Evolutionary conservation across 2,888 invertebrate genomes (phyloP).

Genomic region (Ectemnius cavifrons): DNA sequence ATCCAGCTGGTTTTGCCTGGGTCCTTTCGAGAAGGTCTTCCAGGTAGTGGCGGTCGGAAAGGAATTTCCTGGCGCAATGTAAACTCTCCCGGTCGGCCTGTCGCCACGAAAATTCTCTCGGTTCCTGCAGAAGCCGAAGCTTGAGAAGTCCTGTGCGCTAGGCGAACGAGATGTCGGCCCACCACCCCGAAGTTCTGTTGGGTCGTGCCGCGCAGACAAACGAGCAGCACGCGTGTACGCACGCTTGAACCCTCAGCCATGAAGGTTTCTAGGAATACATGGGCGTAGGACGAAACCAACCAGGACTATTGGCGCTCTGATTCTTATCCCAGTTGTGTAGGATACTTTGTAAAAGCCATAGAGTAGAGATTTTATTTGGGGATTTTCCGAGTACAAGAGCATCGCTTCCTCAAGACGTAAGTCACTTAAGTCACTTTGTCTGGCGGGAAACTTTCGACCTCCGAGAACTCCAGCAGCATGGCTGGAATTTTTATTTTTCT

Average conservation of each 20-base stretch:
- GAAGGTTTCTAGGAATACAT: constrained; percentile 70
- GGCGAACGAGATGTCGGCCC: constrained; percentile 50
- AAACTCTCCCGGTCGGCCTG: constrained; percentile 28
- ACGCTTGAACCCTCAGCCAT: constrained; percentile 50
- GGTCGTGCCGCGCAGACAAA: constrained; percentile 40
- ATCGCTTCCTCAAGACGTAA: too few species aligned
- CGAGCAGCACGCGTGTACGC: constrained; percentile 20
- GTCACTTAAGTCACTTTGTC: background rate
- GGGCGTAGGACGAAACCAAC: constrained; percentile 63
- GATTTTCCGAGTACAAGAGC: too few species aligned
- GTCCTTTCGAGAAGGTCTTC: background rate
- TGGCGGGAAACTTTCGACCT: background rate
- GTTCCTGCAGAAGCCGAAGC: background rate
- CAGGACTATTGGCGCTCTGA: constrained; percentile 14
- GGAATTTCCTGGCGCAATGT: constrained; percentile 40
- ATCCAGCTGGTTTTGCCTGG: too few species aligned
- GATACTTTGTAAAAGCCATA: background rate
- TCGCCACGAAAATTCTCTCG: constrained; percentile 46
- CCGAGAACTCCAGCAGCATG: too few species aligned
- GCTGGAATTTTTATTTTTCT: too few species aligned
- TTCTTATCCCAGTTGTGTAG: background rate
- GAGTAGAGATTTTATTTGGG: too few species aligned
- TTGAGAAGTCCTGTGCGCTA: constrained; percentile 11
- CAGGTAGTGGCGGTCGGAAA: constrained; percentile 22
- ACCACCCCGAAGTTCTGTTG: constrained; percentile 63